Conservation (phyloP, 1,140 invertebrate species). For the Ephestia elutella region DNA sequence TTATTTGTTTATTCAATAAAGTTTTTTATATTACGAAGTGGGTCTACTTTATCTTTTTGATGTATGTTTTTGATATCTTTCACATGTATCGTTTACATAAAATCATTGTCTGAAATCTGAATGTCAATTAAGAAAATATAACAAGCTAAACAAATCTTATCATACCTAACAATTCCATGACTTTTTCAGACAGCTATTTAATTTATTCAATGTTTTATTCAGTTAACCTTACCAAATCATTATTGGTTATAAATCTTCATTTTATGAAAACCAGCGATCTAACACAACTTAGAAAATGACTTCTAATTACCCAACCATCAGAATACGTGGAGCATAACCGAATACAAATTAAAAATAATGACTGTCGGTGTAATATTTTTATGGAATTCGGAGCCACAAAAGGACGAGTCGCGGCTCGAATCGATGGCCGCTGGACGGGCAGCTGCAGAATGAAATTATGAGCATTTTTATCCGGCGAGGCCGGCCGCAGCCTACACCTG, state of each 20-base stretch:
- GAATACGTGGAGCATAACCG: conserved; percentile 36
- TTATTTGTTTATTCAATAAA: conserved; percentile 14
- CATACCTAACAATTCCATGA: too few species aligned
- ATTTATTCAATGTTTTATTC: too few species aligned
- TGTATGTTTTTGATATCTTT: not conserved
- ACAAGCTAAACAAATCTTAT: too few species aligned
- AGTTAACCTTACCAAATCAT: too few species aligned
- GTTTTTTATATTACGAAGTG: not conserved
- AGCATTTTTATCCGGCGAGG: conserved; percentile 59
- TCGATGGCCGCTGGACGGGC: conserved; percentile 57
- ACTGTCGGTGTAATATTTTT: conserved; percentile 48
- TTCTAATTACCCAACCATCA: conserved; percentile 6
- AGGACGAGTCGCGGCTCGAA: conserved; percentile 46
- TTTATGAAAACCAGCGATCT: not conserved
- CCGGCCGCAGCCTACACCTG: conserved; percentile 55
- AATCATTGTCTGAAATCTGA: too few species aligned
- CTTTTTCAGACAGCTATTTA: too few species aligned
- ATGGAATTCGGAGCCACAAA: conserved; percentile 59
- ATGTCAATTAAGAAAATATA: too few species aligned
- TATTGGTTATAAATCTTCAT: not conserved
- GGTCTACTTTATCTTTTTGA: not conserved
- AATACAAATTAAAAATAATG: conserved; percentile 66
- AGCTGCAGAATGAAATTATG: conserved; percentile 72
- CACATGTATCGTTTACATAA: not conserved
- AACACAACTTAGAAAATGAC: conserved; percentile 6